Evolutionary conservation across 2,888 invertebrate genomes (phyloP).

Genomic region (Pristionchus japonicus): DNA sequence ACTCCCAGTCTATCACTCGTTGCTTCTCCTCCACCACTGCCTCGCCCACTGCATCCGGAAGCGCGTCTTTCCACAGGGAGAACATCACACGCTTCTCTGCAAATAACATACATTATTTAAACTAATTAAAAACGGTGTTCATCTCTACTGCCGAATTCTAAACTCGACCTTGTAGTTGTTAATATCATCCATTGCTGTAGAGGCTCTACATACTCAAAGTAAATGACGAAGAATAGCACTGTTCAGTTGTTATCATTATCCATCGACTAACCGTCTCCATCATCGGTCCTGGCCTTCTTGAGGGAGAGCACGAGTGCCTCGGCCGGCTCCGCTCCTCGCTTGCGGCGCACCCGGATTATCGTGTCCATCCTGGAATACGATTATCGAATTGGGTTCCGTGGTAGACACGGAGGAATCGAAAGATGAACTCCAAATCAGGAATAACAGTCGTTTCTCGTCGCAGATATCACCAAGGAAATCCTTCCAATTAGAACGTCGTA

Average conservation of each 20-base stretch:
- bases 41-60: not conserved
- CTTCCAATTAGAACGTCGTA: not conserved
- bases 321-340: conserved; percentile 68
- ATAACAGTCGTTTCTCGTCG: too few species aligned
- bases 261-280: conserved; percentile 48
- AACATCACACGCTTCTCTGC: conserved; percentile 35
- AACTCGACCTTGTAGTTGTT: too few species aligned
- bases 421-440: not conserved
- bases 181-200: too few species aligned
- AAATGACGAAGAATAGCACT: too few species aligned
- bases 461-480: not conserved
- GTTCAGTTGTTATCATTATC: too few species aligned
- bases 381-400: not conserved
- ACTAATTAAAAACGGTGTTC: too few species aligned
- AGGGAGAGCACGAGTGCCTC: conserved; percentile 63
- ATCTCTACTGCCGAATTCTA: too few species aligned
- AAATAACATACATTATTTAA: too few species aligned
- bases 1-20: conserved; percentile 24
- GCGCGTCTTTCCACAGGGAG: conserved; percentile 32
- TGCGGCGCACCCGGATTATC: conserved; percentile 68
- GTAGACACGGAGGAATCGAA: not conserved
- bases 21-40: not conserved
- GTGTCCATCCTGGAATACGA: conserved; percentile 11
- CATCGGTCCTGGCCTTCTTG: conserved; percentile 49
- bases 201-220: too few species aligned